Percentiles rank a stretch among this genome's conserved stretches.
These are phyloP conservation scores for Leiothrix lutea DNA, from an alignment of 2,113 vertebrate species.

Conservation along the genomic window DNA sequence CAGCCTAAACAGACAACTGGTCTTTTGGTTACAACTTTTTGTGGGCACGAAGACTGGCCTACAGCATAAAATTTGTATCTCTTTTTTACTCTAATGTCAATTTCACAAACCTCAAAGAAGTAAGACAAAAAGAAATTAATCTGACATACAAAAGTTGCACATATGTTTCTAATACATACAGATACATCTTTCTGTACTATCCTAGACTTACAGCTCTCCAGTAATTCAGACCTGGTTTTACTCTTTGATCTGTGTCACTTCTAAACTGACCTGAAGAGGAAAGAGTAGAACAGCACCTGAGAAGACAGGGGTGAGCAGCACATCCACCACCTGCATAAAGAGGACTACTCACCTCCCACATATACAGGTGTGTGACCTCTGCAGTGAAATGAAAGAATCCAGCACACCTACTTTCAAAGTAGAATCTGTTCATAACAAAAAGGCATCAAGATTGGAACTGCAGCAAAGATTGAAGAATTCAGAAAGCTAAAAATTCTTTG, in stretches of 20 bases:
- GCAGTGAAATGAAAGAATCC: not conserved
- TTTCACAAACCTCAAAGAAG: not conserved
- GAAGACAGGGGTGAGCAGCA: not conserved
- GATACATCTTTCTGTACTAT: not conserved
- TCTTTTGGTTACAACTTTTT: not conserved
- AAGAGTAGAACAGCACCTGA: not conserved
- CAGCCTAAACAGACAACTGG: rapidly evolving
- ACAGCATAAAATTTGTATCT: not conserved
- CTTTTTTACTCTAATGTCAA: not conserved
- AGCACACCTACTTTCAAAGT: not conserved
- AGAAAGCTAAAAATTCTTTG: not conserved
- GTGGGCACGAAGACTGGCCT: not conserved
- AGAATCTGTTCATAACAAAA: not conserved
- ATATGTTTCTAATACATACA: not conserved
- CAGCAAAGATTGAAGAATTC: not conserved
- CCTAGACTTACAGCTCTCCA: not conserved
- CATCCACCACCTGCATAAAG: not conserved
- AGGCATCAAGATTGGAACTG: not conserved
- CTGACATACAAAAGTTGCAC: not conserved
- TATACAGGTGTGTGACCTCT: not conserved
- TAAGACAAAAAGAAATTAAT: not conserved
- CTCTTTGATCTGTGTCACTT: not conserved
- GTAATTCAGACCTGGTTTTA: not conserved
- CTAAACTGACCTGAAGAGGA: not conserved
- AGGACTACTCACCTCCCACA: not conserved